These are phyloP conservation scores for Adrianichthys oophorus DNA, from an alignment of 2,797 vertebrate species.

Conservation along the genomic window DNA sequence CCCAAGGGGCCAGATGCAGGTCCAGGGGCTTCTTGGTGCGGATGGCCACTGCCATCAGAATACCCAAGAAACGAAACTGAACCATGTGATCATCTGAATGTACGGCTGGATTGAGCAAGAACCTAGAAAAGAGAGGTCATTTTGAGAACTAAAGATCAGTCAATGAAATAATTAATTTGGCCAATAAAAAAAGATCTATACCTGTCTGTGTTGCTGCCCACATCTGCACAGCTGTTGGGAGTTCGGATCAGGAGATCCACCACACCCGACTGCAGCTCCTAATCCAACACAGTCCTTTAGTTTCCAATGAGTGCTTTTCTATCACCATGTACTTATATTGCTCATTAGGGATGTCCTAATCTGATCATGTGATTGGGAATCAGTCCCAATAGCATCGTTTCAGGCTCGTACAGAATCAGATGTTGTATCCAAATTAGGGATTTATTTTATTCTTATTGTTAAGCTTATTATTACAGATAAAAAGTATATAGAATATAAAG, in stretches of 20 bases:
- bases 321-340: no score
- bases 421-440: no score
- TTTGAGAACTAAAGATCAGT: background rate
- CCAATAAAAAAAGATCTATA: constrained; percentile 29
- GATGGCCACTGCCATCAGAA: constrained; percentile 83
- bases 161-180: background rate
- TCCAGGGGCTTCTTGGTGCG: constrained; percentile 84
- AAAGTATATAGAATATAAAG: no score
- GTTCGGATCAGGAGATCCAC: constrained; percentile 84
- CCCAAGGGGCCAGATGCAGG: constrained; percentile 82
- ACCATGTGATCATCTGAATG: constrained; percentile 77
- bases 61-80: constrained; percentile 81
- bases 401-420: no score
- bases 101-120: constrained; percentile 78
- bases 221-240: constrained; percentile 82
- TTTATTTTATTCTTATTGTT: no score
- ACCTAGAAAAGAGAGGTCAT: constrained; percentile 57
- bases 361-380: no score
- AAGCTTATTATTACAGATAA: no score
- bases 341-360: no score
- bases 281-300: constrained; percentile 15
- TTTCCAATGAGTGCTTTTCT: constrained; percentile 11
- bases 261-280: constrained; percentile 82
- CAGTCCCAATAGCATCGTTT: no score
- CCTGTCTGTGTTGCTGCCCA: constrained; percentile 85